Conservation (phyloP, 2,797 vertebrate genomes). For the Cossypha niveicapilla region DNA sequence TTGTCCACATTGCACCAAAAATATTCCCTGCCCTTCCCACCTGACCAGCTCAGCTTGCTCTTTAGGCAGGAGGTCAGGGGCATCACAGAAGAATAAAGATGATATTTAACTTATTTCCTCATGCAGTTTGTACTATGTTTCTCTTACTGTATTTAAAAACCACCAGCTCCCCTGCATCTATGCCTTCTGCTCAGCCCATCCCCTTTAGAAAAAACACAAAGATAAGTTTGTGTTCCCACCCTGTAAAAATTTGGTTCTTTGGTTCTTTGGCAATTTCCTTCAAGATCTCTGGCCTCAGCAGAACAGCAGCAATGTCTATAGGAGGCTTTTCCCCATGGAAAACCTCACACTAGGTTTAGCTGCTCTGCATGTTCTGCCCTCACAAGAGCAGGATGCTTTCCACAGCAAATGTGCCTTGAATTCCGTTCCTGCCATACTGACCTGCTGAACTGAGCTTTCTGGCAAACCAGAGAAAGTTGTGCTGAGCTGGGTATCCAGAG, state of each 20-base stretch:
- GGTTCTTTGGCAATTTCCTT: conserved; percentile 41
- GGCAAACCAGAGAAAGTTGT: neutral
- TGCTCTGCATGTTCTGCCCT: neutral
- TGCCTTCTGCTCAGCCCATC: neutral
- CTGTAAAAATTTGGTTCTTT: neutral
- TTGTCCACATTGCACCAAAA: neutral
- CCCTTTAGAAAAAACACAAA: neutral
- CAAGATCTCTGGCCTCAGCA: conserved; percentile 37
- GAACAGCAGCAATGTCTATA: neutral
- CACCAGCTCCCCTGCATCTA: neutral
- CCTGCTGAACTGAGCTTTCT: conserved; percentile 24
- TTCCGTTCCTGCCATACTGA: neutral
- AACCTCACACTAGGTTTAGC: neutral
- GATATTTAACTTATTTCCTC: neutral
- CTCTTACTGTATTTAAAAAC: neutral
- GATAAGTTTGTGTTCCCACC: neutral
- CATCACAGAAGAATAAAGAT: neutral
- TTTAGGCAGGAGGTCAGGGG: neutral
- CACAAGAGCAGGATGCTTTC: neutral
- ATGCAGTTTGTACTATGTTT: neutral
- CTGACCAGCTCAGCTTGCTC: neutral
- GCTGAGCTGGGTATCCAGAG: conserved; percentile 1
- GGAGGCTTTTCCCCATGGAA: neutral
- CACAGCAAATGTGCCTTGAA: neutral
- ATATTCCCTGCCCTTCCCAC: neutral